These are phyloP conservation scores for Mizuhopecten yessoensis DNA, from an alignment of 1,140 invertebrate genomes.

Conservation along the genomic window DNA sequence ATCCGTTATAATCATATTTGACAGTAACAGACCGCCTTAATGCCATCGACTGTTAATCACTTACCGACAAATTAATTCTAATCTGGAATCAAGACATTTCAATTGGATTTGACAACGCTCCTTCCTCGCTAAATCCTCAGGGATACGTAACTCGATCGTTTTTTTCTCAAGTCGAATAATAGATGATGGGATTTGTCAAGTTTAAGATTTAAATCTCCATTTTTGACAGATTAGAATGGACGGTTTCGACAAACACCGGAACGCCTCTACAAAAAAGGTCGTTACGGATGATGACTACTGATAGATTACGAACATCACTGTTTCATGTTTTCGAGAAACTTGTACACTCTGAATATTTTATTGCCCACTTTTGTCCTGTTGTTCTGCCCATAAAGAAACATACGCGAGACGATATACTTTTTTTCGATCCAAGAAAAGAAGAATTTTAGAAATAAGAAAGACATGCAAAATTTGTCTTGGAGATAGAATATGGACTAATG, in stretches of 20 bases:
- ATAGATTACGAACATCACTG: background rate
- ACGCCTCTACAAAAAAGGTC: background rate
- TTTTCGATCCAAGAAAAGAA: background rate
- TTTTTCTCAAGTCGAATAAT: background rate
- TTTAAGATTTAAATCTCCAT: background rate
- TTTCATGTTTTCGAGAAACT: background rate
- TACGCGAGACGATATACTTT: too few relatives aligned
- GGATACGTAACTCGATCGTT: background rate
- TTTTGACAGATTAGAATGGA: background rate
- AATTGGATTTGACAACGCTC: background rate
- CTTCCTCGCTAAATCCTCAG: background rate
- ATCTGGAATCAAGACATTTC: slow-evolving; percentile 29
- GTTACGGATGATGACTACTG: background rate
- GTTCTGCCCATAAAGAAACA: too few relatives aligned
- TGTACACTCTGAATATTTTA: too few relatives aligned
- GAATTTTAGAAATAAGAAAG: too few relatives aligned
- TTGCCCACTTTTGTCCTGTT: too few relatives aligned
- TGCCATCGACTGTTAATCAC: background rate
- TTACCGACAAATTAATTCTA: slow-evolving; percentile 13
- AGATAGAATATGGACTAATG: background rate
- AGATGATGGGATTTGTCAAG: slow-evolving; percentile 25
- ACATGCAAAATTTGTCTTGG: too few relatives aligned
- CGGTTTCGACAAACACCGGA: background rate
- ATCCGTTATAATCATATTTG: background rate
- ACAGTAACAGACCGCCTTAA: background rate